phyloP scores from a whole-genome alignment of 1,140 invertebrate species.

The Drosophila neocordata region DNA sequence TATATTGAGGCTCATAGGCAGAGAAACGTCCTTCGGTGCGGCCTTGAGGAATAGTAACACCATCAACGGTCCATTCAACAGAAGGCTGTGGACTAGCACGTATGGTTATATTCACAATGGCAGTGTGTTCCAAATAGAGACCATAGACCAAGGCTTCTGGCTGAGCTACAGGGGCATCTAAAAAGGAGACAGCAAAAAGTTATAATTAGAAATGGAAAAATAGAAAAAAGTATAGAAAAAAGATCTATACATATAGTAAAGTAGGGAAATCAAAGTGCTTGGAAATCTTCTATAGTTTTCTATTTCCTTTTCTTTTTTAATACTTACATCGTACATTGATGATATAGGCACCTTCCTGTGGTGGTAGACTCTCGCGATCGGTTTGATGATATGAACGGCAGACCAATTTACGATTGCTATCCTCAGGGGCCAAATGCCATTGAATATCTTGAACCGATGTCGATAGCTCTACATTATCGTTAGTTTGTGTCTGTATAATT shows the following conservation, averaged over 20 bases:
- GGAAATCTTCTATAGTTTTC: too few species aligned
- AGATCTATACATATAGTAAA: too few species aligned
- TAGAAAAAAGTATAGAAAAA: too few species aligned
- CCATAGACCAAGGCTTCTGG: slow-evolving; percentile 86
- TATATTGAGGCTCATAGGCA: slow-evolving; percentile 66
- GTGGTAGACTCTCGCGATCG: slow-evolving; percentile 70
- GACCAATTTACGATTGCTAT: slow-evolving; percentile 86
- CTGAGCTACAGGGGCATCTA: slow-evolving; percentile 86
- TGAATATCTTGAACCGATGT: slow-evolving; percentile 87
- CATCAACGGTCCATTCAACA: slow-evolving; percentile 87
- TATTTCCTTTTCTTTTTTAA: neutral
- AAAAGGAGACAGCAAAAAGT: neutral
- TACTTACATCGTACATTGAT: slow-evolving; percentile 75
- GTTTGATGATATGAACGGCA: slow-evolving; percentile 87
- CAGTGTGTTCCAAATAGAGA: slow-evolving; percentile 87
- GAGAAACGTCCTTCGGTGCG: slow-evolving; percentile 71
- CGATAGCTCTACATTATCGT: slow-evolving; percentile 83
- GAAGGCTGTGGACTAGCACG: slow-evolving; percentile 87
- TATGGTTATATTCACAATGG: slow-evolving; percentile 87
- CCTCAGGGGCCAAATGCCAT: slow-evolving; percentile 85
- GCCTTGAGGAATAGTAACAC: slow-evolving; percentile 84
- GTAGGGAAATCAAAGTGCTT: too few species aligned
- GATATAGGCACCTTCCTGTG: slow-evolving; percentile 67
- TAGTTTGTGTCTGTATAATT: slow-evolving; percentile 81
- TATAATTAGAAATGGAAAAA: neutral